These are phyloP conservation scores for Beroe forskalii DNA, from an alignment of 37 sponge, comb jelly and placozoan genomes.

Conservation along the genomic window DNA sequence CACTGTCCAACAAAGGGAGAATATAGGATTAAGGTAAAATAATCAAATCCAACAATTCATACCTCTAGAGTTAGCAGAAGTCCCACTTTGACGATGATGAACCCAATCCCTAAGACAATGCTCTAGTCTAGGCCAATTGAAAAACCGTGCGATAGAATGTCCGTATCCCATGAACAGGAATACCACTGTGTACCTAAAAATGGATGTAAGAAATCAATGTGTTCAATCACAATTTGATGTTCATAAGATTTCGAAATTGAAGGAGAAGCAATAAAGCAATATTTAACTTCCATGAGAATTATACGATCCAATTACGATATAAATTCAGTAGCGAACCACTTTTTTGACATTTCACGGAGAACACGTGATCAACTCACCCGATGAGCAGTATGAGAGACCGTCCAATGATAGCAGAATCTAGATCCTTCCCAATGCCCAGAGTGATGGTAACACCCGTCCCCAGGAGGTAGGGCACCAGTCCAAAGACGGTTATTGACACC, in stretches of 20 bases:
- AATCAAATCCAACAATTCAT: no score
- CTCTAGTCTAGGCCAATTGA: not conserved
- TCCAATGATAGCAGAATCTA: not conserved
- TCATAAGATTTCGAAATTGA: no score
- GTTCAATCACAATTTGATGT: no score
- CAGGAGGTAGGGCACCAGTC: constrained; percentile 11
- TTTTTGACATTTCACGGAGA: not conserved
- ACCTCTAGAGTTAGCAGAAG: constrained; percentile 21
- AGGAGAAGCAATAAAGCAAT: no score
- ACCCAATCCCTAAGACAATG: constrained; percentile 35
- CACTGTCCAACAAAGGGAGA: no score
- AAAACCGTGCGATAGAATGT: not conserved
- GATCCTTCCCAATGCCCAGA: not conserved
- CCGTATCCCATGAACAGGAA: constrained; percentile 48
- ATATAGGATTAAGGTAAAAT: no score
- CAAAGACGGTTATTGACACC: constrained; percentile 10
- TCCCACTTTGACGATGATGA: constrained; percentile 34
- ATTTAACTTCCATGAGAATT: no score
- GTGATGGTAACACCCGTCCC: not conserved
- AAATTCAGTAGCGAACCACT: no score
- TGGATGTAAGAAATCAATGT: no score
- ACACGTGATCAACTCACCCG: constrained; percentile 18
- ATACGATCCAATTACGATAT: no score
- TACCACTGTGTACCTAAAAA: constrained; percentile 10
- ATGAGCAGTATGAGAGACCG: not conserved